Conservation (phyloP, 2,888 invertebrate species). For the Ornithoptera priamus region DNA sequence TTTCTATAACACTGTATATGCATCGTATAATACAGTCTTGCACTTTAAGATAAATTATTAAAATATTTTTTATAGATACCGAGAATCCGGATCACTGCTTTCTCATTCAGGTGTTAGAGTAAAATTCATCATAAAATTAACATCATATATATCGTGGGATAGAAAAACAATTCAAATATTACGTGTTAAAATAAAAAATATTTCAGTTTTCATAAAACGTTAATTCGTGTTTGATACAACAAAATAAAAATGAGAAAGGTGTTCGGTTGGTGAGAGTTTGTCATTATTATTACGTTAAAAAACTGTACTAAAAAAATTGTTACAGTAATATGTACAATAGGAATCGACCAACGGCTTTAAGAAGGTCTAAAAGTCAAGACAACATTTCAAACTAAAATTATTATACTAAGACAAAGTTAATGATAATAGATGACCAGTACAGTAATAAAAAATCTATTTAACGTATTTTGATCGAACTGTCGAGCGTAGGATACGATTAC, state of each 20-base stretch:
- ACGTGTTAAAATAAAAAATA: no score
- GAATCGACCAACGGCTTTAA: background rate
- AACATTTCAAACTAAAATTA: background rate
- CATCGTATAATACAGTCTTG: background rate
- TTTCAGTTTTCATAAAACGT: background rate
- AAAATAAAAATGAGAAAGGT: background rate
- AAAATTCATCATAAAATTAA: no score
- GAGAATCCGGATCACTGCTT: no score
- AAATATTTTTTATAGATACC: no score
- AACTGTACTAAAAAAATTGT: background rate
- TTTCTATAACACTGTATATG: slow-evolving; percentile 12
- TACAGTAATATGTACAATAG: background rate
- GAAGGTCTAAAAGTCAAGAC: background rate
- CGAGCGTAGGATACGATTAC: slow-evolving; percentile 67
- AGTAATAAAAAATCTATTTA: slow-evolving; percentile 58
- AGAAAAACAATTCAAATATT: no score
- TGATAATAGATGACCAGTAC: background rate
- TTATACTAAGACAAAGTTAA: background rate
- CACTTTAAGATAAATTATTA: background rate
- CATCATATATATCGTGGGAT: no score
- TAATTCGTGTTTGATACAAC: background rate
- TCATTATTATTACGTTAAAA: background rate
- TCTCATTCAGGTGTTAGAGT: no score
- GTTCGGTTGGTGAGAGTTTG: background rate
- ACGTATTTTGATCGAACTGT: slow-evolving; percentile 62